Conservation (phyloP, 1,140 invertebrate species). For the Brachionus calyciflorus region DNA sequence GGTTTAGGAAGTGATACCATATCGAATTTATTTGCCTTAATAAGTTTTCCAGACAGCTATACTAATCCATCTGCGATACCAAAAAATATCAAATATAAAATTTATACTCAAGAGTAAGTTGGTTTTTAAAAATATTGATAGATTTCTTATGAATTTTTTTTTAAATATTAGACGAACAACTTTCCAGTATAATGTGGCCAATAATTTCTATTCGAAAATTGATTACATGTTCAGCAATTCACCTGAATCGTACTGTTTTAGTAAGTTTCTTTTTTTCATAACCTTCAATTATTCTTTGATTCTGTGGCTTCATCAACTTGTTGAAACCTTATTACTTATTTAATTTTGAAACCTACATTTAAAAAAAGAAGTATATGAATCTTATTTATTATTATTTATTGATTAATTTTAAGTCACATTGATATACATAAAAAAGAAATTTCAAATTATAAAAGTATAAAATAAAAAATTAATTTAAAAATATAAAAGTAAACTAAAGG, state of each 20-base stretch:
- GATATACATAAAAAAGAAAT: no score
- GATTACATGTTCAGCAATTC: conserved; percentile 31
- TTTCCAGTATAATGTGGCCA: conserved; percentile 31
- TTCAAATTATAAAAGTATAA: no score
- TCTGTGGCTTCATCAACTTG: no score
- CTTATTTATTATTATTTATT: no score
- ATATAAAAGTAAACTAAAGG: no score
- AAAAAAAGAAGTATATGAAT: no score
- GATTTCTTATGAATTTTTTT: neutral
- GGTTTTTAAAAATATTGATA: neutral
- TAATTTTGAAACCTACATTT: no score
- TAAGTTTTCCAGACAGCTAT: conserved; percentile 13
- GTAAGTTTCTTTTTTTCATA: neutral
- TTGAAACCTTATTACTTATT: no score
- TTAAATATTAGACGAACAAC: conserved; percentile 14
- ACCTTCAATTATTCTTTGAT: no score
- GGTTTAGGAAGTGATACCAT: neutral
- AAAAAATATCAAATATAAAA: conserved; percentile 8
- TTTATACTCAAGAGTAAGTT: conserved; percentile 42
- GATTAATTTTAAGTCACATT: no score
- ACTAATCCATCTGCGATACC: neutral
- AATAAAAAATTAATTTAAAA: no score
- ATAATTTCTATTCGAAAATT: conserved; percentile 33
- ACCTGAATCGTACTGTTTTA: conserved; percentile 42
- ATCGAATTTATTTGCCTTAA: conserved; percentile 30